Evolutionary conservation across 2,113 vertebrate genomes (phyloP), one percentile per base, ranked within the genome.

Genomic region (Emberiza fucata): DNA sequence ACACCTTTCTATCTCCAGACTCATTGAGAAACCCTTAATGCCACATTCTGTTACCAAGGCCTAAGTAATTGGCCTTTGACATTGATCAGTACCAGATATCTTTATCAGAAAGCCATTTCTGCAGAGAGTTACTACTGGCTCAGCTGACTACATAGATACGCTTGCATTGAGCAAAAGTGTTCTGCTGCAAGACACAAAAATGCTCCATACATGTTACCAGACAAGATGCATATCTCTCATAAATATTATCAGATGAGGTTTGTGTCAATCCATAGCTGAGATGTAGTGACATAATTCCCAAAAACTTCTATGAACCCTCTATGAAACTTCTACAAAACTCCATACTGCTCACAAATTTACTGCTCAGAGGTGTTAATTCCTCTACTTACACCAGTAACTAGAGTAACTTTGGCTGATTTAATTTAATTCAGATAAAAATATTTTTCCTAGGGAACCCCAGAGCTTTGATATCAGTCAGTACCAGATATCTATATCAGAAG

Each of bases 401-500:
- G 40, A 79, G 12, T 60, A 71, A 78, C 33, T 88, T 37, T 76
- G 44, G n/a, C 25, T 86, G 69, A 81, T 24, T 66, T 90, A 14
- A 79, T 63, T 86, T 86, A 72, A 84, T 81, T 86, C 69, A 69
- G 25, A 35, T 63, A 40, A 61, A 85, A 81, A 66, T 40, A 1
- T 17, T 90, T 91, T 93, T 75, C 45, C 40, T 64, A n/a, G 21
- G 40, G 42, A 54, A 37, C 51, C 28, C 39, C 45, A 78, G 35
- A 47, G 23, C 19, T 84, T 84, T 83, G 68, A 51, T 65, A 87
- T 61, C 60, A 40, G 57, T 51, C 90, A 97, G 97, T 97, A 98
- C 99, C 99, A 99, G 81, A 99, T 98, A 98, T 98, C 99, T 96
- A 99, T 97, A 42, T 98, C 98, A 7, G 98, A 98, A 76, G 98